These are phyloP conservation scores for Pseudoips prasinana DNA, from an alignment of 2,888 invertebrate genomes.

Conservation along the genomic window DNA sequence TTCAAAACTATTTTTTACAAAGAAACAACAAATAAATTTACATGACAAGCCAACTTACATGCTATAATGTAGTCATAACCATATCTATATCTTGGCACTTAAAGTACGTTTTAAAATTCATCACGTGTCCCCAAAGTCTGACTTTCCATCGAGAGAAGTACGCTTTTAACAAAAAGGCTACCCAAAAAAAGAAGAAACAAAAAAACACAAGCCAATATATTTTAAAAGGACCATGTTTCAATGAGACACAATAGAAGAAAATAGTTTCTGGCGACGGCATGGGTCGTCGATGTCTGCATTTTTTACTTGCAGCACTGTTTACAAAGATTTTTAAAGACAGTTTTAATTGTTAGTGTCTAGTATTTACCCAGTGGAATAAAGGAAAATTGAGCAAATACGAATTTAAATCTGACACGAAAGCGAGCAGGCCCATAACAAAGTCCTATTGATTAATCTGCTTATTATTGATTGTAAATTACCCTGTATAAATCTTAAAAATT, in stretches of 20 bases:
- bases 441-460: too few species aligned
- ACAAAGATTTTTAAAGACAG: too few species aligned
- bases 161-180: slow-evolving; percentile 61
- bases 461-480: too few species aligned
- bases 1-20: slow-evolving; percentile 45
- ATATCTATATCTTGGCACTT: slow-evolving; percentile 57
- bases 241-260: slow-evolving; percentile 64
- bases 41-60: slow-evolving; percentile 63
- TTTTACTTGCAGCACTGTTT: too few species aligned
- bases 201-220: slow-evolving; percentile 60
- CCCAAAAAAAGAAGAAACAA: slow-evolving; percentile 48
- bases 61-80: slow-evolving; percentile 59
- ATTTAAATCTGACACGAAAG: too few species aligned
- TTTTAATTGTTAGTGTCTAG: too few species aligned
- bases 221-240: slow-evolving; percentile 65
- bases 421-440: too few species aligned
- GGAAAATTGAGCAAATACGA: too few species aligned
- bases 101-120: slow-evolving; percentile 73
- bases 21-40: slow-evolving; percentile 54
- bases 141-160: slow-evolving; percentile 58
- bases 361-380: too few species aligned
- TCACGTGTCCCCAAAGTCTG: slow-evolving; percentile 58
- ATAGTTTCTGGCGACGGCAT: slow-evolving; percentile 65
- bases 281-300: slow-evolving; percentile 46
- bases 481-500: too few species aligned